Evolutionary conservation across 2,797 vertebrate species (phyloP), one percentile per base, ranked within the genome.

Genomic region (Schizothorax lantsangensis): DNA sequence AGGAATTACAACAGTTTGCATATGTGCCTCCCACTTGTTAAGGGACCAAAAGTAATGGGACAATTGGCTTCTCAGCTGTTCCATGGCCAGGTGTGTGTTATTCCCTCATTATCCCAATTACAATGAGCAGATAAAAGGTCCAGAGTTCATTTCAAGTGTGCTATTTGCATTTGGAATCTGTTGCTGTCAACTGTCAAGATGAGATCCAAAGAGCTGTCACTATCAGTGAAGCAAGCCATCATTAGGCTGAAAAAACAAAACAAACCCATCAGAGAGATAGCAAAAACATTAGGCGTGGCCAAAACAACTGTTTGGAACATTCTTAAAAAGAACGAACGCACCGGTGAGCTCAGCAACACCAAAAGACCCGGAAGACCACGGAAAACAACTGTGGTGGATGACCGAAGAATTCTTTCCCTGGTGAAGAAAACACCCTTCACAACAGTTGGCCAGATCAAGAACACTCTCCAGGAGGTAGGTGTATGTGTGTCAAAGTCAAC

Each of bases 381-480:
- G 86, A 89, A 88, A 90, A 88, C 84, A 86, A 81, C 84, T 88
- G 79, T 88, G 81, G 85, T 89, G 83, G 84, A 86, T 87, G 81
- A 86, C 85, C 11, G 59, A 87, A 86, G 71, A 79, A 64, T 87
- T 77, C 0, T 89, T 85, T 90, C 49, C 59, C 69, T 88, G 84
- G 86, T 86, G 59, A 89, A 81, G 75, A 84, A 88, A 81, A 88
- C 59, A 45, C 79, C 49, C 57, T 88, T 87, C 45, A 84, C 78
- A 88, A 83, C 69, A 87, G 84, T 87, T 89, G 72, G 71, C 88
- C 77, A 84, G 69, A 78, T 81, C 81, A 84, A 87, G 82, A 79
- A 84, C 77, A 87, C 75, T 64, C 77, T 87, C 47, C 57, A 84
- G 87, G 81, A n/a, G 57, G 57, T 59, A 59, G 57, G 57, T 59